Base-by-base conservation (phyloP, 2,888 invertebrate species). In the Xestia rhomboidea region DNA sequence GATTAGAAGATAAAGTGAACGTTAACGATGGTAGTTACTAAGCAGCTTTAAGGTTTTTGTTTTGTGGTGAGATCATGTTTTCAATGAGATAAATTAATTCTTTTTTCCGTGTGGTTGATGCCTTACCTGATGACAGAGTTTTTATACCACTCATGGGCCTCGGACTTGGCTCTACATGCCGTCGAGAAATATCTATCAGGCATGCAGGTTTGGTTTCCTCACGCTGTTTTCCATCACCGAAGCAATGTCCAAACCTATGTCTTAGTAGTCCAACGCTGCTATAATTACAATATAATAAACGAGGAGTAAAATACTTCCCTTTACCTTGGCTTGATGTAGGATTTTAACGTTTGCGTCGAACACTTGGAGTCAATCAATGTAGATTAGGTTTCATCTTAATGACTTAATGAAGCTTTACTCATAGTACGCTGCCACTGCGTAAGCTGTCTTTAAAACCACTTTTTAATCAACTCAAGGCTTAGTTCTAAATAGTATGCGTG, bases 11-110 rank as follows among this genome's bases (percentile, higher is more conserved):
- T 63, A 73, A 67, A 54, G n/a, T 54, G 27, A 41, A 57, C 54
- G 7, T 38, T 44, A 51, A 24, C 10, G 15, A 24, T 21, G 8
- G 41, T 60, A 34, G 41, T 63, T 30, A 41, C 54, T 68, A 68
- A 13, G 34, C 15, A 60, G 46, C 34, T 44, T 69, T 38, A 18
- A 71, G n/a, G 24, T 71, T 68, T 70, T 30, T 57, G 15, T 51
- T 46, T 21, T 51, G 0, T 57, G 24, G 15, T 34, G 24, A 64
- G 4, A 62, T 54, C 63, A 51, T 4, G 63, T 62, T 60, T 66
- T 21, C 8, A 27, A 54, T 2, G 15, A 24, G 38, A 70, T 63
- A 27, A 51, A 27, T 27, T n/a, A 24, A 21, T 38, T 49, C 6
- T 49, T 49, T 49, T 46, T 21, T 49, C 21, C 21, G 21, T 49